Evolutionary conservation across 1,140 invertebrate species (phyloP).

Genomic region (Phymorhynchus buccinoides): DNA sequence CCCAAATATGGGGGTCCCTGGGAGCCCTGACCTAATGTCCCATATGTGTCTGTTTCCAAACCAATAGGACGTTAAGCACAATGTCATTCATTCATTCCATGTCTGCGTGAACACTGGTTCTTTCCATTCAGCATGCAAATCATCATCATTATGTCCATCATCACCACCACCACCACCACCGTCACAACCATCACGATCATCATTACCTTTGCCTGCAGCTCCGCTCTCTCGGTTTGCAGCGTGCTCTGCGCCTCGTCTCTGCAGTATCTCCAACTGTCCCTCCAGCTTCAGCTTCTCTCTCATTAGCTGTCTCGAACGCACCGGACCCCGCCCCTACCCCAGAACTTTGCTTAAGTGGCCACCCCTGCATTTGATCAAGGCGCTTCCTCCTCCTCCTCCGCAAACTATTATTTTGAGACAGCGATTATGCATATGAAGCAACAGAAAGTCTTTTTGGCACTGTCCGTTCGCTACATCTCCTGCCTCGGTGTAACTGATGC

Average conservation of each 20-base stretch:
- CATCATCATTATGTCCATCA: too few species aligned
- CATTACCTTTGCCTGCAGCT: conserved; percentile 64
- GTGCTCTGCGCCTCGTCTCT: conserved; percentile 66
- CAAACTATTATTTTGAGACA: conserved; percentile 50
- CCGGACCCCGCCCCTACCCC: conserved; percentile 19
- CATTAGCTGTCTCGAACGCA: conserved; percentile 60
- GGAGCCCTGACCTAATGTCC: too few species aligned
- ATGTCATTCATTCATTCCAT: too few species aligned
- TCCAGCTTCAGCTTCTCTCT: conserved; percentile 73
- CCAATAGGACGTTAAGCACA: too few species aligned
- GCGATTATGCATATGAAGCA: conserved; percentile 54
- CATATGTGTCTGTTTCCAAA: too few species aligned
- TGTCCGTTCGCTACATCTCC: too few species aligned
- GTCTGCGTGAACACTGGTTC: too few species aligned
- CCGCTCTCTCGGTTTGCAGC: conserved; percentile 68
- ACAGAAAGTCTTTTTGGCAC: conserved; percentile 7
- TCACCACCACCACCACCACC: neutral
- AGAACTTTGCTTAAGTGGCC: neutral
- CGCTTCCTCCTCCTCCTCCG: neutral
- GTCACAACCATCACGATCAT: too few species aligned
- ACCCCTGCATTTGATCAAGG: neutral
- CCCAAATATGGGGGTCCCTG: too few species aligned
- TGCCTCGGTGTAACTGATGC: neutral
- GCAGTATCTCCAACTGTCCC: conserved; percentile 73
- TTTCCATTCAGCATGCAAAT: too few species aligned